These are phyloP conservation scores for Pachliopta kotzebuea DNA, from an alignment of 2,888 invertebrate genomes.

Conservation along the genomic window DNA sequence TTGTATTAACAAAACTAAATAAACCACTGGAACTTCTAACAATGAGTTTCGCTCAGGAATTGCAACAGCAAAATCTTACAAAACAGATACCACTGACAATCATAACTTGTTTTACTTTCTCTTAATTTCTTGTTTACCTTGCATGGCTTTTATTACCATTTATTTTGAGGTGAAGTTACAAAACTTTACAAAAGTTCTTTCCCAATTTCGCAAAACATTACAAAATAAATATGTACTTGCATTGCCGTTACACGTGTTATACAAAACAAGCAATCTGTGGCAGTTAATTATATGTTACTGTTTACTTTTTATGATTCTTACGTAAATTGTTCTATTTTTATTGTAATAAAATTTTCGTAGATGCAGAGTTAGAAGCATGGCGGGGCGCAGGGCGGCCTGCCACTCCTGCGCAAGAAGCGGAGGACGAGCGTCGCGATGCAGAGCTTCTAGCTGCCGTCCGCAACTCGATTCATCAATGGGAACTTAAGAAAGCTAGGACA, in stretches of 20 bases:
- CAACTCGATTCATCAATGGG: slow-evolving; percentile 87
- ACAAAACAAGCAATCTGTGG: background rate
- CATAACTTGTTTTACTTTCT: slow-evolving; percentile 23
- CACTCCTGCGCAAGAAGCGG: slow-evolving; percentile 82
- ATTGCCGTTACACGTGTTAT: background rate
- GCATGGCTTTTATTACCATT: slow-evolving; percentile 11
- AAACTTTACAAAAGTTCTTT: slow-evolving; percentile 6
- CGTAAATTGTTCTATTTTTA: background rate
- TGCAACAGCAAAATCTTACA: slow-evolving; percentile 9
- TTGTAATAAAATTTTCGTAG: slow-evolving; percentile 40
- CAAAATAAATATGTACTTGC: slow-evolving; percentile 15
- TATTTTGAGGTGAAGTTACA: slow-evolving; percentile 13
- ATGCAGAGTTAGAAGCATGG: slow-evolving; percentile 73
- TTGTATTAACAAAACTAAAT: background rate
- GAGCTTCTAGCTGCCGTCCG: slow-evolving; percentile 87
- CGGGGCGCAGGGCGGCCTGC: slow-evolving; percentile 74
- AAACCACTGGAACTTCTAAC: background rate
- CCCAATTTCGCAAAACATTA: slow-evolving; percentile 19
- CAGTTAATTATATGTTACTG: no score
- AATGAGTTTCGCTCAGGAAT: background rate
- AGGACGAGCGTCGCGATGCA: slow-evolving; percentile 86
- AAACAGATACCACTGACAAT: slow-evolving; percentile 17
- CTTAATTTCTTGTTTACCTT: slow-evolving; percentile 24
- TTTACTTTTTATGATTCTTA: no score
- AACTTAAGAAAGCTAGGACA: slow-evolving; percentile 76